These are phyloP conservation scores for Rotaria macrura DNA, from an alignment of 2,888 invertebrate species.

Conservation along the genomic window DNA sequence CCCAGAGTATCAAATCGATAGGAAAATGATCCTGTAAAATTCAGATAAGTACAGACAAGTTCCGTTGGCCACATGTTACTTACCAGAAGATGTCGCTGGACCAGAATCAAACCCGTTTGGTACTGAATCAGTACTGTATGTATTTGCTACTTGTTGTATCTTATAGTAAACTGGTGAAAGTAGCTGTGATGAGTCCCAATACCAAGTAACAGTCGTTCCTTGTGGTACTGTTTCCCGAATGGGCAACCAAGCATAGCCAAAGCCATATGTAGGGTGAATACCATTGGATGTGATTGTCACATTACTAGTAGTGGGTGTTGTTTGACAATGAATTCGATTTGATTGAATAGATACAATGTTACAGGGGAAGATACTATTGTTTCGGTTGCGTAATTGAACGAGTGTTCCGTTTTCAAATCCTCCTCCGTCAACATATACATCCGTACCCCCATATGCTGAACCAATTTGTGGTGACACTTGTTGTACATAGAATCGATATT, in stretches of 20 bases:
- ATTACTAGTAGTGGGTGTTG: neutral
- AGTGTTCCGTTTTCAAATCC: conserved; percentile 36
- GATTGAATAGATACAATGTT: neutral
- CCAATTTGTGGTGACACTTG: conserved; percentile 35
- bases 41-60: no score
- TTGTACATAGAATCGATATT: neutral
- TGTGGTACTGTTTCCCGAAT: neutral
- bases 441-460: conserved; percentile 36
- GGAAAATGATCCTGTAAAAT: no score
- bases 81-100: conserved; percentile 11
- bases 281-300: neutral
- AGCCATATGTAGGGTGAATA: neutral
- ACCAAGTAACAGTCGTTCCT: conserved; percentile 36
- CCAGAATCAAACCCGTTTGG: conserved; percentile 28
- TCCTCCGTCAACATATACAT: conserved; percentile 39
- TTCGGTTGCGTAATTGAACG: neutral
- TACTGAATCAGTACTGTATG: neutral
- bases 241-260: neutral
- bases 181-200: conserved; percentile 34
- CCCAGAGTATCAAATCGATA: no score
- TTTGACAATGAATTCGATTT: neutral
- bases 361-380: neutral
- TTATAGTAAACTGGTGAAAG: conserved; percentile 27
- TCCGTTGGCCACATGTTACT: no score
- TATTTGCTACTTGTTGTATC: conserved; percentile 34